Base-by-base conservation (phyloP, 2,113 vertebrate genomes). In the Malurus elegans region DNA sequence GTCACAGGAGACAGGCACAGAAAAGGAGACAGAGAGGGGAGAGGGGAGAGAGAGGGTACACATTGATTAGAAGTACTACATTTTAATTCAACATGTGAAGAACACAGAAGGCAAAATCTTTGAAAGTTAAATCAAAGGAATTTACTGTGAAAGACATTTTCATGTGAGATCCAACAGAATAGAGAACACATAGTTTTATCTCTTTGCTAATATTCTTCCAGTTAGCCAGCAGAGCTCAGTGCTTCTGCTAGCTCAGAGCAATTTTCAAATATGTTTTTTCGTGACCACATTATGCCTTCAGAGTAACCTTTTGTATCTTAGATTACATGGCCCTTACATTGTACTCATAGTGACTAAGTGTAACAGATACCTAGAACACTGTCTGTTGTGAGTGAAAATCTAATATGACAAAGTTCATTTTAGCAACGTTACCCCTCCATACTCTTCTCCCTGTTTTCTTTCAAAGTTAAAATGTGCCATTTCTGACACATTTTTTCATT, bases 401-500 rank as follows among this genome's bases (percentile, higher is more conserved):
- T 54, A 74, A 5, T n/a, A 60, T 58, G 82, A 87, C 2, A 2
- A 79, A 88, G 76, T 75, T 73, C 50, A 66, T 76, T 85, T 90
- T 61, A 92, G 82, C 60, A 93, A 86, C 76, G 73, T 47, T 84
- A 72, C 31, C 69, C 53, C 72, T 92, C 72, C 51, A 40, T 47
- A 51, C 24, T 28, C 58, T 42, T 62, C 56, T 90, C 72, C 36
- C 50, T 69, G 76, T 62, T 71, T 80, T 14, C 45, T 56, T 81
- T 95, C 54, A 40, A 73, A 92, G 79, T 45, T 87, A 94, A 70
- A 76, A 93, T 85, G 86, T 92, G 93, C 92, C 90, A 95, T 74
- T 95, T 93, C 67, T 88, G 92, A 95, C 95, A 94, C 62, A 29
- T 90, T 91, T 94, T 82, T 92, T 92, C 75, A 91, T 85, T 90